Evolutionary conservation across 2,888 invertebrate genomes (phyloP), one percentile per base, ranked within the genome.

Genomic region (Apeira syringaria): DNA sequence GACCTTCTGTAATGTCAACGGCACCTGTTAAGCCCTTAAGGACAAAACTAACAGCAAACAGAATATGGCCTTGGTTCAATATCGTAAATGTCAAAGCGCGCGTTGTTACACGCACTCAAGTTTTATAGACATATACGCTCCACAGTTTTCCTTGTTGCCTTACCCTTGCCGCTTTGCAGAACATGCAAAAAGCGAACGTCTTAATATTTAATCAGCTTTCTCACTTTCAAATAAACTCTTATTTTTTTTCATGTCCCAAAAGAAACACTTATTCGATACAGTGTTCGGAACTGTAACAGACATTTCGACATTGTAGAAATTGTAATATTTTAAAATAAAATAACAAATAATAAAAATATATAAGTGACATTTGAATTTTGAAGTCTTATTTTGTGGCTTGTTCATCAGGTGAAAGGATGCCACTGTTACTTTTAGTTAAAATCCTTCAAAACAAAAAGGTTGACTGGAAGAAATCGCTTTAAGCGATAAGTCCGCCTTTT

Each of bases 131-230:
- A 32, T 32, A 30, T 35, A 18, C n/a, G 24, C 18, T n/a, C 15
- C 26, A 36, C 42, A 37, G 38, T 44, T 44, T 43, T 37, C 28
- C 10, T 24, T 25, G 11, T 20, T 28, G 11, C 9, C 18, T 25
- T 22, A 32, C 24, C 33, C 28, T 18, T 25, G 35, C 30, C 29
- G 29, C 27, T 18, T 12, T 26, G 11, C 1, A 9, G 25, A 31
- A 26, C 20, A 20, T 13, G 30, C 37, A 32, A 42, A 27, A 26
- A 31, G 37, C 32, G 37, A 31, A 28, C 12, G 40, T 47, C 45
- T 57, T 49, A 57, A 60, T 60, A 60, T 60, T 60, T 56, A 49
- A 56, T 36, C 31, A 50, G 52, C 47, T 37, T 41, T 49, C 48
- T 50, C 54, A 39, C 47, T 56, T 57, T 48, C 50, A 40, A 52